Percentiles rank a stretch among this genome's conserved stretches.
These are phyloP conservation scores for Glaucidium brasilianum DNA, from an alignment of 2,113 vertebrate species.

Conservation along the genomic window DNA sequence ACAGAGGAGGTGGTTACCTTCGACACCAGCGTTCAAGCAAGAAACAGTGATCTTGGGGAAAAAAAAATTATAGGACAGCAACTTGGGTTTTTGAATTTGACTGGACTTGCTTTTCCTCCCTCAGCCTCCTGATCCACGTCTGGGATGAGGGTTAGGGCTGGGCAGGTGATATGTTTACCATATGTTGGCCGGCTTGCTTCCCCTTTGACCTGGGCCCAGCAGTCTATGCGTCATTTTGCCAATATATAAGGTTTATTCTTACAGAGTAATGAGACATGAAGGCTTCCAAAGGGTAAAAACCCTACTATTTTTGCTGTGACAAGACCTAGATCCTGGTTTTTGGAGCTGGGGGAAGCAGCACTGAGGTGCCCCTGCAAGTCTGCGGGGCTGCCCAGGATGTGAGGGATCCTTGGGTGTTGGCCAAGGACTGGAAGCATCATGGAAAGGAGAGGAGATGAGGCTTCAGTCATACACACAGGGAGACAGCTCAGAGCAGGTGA, in stretches of 20 bases:
- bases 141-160: neutral
- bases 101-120: neutral
- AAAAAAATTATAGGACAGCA: neutral
- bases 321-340: accelerated
- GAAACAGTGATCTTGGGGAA: neutral
- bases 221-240: accelerated
- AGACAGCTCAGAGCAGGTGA: neutral
- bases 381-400: accelerated
- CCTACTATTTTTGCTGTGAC: neutral
- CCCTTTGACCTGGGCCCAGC: neutral
- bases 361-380: accelerated
- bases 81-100: neutral
- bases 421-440: accelerated
- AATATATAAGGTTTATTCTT: neutral
- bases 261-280: neutral
- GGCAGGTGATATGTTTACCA: accelerated
- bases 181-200: neutral
- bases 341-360: accelerated
- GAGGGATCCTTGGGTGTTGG: no score
- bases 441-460: neutral
- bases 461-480: neutral
- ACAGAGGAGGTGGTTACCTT: accelerated
- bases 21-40: neutral
- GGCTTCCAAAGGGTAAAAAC: neutral
- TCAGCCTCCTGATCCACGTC: accelerated